phyloP scores from a whole-genome alignment of 2,113 vertebrate genomes.

The Pelecanoides urinatrix region DNA sequence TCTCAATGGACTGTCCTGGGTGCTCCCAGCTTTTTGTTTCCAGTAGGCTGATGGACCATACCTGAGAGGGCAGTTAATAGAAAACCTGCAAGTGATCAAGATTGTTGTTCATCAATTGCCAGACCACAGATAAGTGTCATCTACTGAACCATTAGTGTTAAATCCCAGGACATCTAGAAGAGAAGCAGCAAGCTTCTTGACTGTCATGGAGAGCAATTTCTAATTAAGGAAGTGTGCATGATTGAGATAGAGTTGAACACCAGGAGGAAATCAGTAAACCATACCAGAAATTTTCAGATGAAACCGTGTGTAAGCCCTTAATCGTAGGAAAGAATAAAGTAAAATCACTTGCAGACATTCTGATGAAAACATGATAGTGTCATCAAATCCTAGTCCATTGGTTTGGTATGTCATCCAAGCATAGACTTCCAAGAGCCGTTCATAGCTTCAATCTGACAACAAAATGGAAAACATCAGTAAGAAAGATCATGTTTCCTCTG shows the following conservation, averaged over 20 bases:
- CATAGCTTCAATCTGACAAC: neutral
- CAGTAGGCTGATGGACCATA: too few relatives aligned
- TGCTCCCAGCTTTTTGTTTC: neutral
- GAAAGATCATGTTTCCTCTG: neutral
- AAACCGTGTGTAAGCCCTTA: neutral
- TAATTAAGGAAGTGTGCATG: fast-evolving
- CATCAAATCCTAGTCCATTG: neutral
- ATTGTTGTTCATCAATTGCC: neutral
- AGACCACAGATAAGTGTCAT: neutral
- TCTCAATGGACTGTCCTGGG: neutral
- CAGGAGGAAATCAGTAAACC: neutral
- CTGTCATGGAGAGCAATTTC: neutral
- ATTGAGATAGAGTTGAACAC: neutral
- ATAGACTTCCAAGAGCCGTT: neutral
- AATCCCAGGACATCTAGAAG: neutral
- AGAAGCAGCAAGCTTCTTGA: neutral
- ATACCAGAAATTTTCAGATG: neutral
- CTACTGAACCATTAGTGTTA: neutral
- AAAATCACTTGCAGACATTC: neutral
- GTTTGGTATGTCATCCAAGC: neutral
- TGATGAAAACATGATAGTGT: neutral
- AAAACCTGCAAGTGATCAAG: neutral
- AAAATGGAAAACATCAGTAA: neutral
- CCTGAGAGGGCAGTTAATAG: too few relatives aligned
- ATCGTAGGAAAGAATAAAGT: neutral